Base-by-base conservation (phyloP, 2,888 invertebrate species). In the Agrypnus murinus region DNA sequence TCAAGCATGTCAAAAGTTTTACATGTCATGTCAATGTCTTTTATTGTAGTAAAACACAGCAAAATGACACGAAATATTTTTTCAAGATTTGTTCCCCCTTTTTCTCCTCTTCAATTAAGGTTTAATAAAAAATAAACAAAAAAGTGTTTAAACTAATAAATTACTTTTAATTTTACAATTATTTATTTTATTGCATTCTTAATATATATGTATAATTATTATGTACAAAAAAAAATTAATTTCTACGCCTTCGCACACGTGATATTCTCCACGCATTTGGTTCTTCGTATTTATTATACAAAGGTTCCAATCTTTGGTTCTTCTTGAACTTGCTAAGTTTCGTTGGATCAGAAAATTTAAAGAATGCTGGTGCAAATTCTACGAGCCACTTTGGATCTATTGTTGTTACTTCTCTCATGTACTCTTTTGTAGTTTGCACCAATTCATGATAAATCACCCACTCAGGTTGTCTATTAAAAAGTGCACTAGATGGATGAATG, bases 371-470 rank as follows among this genome's bases (percentile, higher is more conserved):
- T 0, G 99, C 99, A 84, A 97, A 99, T 84, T 99, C 99, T 0
- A 99, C 98, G 66, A 99, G 88, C 99, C 99, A 99, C 85, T 97
- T 97, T 0, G 97, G 97, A 87, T 98, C 97, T 65, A 97, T 97
- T 0, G 97, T 95, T 0, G 96, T 97, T 9, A 99, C 98, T 86
- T 99, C 98, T 31, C 98, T 89, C 99, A 99, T 99, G 85, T 99
- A 99, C 84, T 99, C 99, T 83, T 99, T 99, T 0, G 99, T 99
- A 0, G 99, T 99, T 86, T 98, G 95, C 2, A 99, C 98, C 75
- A 99, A 87, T 86, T 99, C 99, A 83, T 99, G 99, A 84, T 99
- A 99, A 74, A 99, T 96, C 0, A 99, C 98, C 99, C 99, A 99
- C 86, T 99, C 99, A 0, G 99, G 99, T 84, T 99, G 99, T 65